Conservation (phyloP, 2,113 vertebrate species). For the Oncorhynchus mykiss region DNA sequence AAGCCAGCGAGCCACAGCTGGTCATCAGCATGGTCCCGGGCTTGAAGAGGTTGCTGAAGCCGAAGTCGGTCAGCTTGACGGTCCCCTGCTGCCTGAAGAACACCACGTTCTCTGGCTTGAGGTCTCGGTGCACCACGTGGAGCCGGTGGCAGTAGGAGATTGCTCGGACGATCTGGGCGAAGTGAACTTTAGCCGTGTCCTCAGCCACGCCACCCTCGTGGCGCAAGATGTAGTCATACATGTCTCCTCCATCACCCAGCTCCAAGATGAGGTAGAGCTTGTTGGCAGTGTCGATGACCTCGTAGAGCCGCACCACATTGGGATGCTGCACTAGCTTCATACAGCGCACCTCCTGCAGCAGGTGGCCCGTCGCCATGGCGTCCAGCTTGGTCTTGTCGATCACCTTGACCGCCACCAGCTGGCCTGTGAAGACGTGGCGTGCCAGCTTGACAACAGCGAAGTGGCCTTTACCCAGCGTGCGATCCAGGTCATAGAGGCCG, state of each 20-base stretch:
- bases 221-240: slow-evolving; percentile 87
- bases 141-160: slow-evolving; percentile 87
- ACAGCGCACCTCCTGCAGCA: slow-evolving; percentile 87
- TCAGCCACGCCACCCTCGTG: slow-evolving; percentile 82
- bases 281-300: slow-evolving; percentile 86
- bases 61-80: slow-evolving; percentile 88
- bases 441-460: slow-evolving; percentile 86
- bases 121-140: slow-evolving; percentile 86
- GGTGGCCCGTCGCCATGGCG: slow-evolving; percentile 76
- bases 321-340: slow-evolving; percentile 90
- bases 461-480: slow-evolving; percentile 85
- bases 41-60: slow-evolving; percentile 88
- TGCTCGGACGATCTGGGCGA: slow-evolving; percentile 83
- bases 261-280: slow-evolving; percentile 90
- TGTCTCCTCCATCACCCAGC: slow-evolving; percentile 85
- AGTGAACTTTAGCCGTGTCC: slow-evolving; percentile 79
- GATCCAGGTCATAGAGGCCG: slow-evolving; percentile 84
- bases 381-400: slow-evolving; percentile 89
- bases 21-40: slow-evolving; percentile 86
- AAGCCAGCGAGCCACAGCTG: slow-evolving; percentile 86
- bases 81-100: slow-evolving; percentile 85
- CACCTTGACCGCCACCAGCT: slow-evolving; percentile 86
- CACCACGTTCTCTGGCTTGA: slow-evolving; percentile 90
- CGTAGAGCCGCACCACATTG: slow-evolving; percentile 87
- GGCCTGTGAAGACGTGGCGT: slow-evolving; percentile 81